Evolutionary conservation across 2,888 invertebrate genomes (phyloP), one percentile per base, ranked within the genome.

Genomic region (Pasiphila rectangulata): DNA sequence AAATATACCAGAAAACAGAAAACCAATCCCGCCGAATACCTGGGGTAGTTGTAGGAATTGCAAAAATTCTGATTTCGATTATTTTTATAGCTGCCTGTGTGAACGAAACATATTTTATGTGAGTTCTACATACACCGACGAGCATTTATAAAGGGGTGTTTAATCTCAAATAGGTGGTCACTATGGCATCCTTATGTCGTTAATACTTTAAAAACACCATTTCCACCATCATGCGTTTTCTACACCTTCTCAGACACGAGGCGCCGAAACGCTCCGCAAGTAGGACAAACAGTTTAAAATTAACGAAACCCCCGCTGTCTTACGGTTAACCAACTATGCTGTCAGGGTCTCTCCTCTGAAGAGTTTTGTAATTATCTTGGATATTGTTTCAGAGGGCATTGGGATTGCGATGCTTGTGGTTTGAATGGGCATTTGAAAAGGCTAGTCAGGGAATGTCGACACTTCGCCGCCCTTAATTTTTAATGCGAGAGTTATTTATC

Each of bases 341-440:
- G 10, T n/a, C n/a, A n/a, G 17, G n/a, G 15, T 13, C 30, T 30
- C 30, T 15, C 30, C n/a, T 10, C 9, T 10, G 32, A 17, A 10
- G 32, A 10, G 10, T 19, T 0, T 17, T 19, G 51, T 51, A 51
- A 51, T 47, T 51, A 51, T 51, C 51, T 37, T 36, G 40, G 40
- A 41, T 51, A 47, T 51, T 51, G 51, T 51, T 43, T 43, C 21
- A 21, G 30, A 47, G 45, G 45, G 32, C 29, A 24, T 37, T 41
- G 4, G 13, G 25, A 20, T 27, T 15, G 23, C 46, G 34, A 27
- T 38, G 35, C 40, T 45, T 35, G 24, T 17, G 32, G 21, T 20
- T 30, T 19, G 4, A 29, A n/a, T 23, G 4, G 10, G 3, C 5
- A 1, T 17, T 32, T 10, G 17, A 17, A 17, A 16, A 16, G 30